phyloP scores from a whole-genome alignment of 2,888 invertebrate species.

The Megamerina dolium region DNA sequence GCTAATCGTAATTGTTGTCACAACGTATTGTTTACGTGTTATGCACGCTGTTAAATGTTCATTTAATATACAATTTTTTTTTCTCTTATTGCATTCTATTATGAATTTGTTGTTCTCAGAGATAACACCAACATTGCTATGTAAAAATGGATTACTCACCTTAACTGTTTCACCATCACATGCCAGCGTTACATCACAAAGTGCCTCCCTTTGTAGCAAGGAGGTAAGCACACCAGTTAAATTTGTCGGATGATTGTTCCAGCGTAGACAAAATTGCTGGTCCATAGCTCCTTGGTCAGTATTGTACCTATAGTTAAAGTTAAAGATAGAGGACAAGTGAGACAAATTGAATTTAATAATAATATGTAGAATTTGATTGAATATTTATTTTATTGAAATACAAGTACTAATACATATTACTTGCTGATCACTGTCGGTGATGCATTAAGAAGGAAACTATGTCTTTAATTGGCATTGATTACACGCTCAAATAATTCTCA shows the following conservation, averaged over 20 bases:
- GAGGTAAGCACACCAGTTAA: slow-evolving; percentile 85
- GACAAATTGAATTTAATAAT: slow-evolving; percentile 13
- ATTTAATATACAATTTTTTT: no score
- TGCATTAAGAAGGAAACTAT: no score
- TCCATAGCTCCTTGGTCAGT: slow-evolving; percentile 57
- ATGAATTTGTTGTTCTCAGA: no score
- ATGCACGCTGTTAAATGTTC: no score
- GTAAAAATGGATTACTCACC: slow-evolving; percentile 51
- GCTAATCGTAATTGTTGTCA: no score
- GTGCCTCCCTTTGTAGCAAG: slow-evolving; percentile 78
- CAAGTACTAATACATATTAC: not conserved
- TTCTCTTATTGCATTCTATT: no score
- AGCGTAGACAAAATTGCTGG: slow-evolving; percentile 84
- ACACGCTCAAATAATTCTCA: no score
- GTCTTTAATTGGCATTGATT: no score
- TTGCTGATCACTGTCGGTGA: no score
- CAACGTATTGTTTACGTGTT: no score
- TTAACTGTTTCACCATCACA: slow-evolving; percentile 86
- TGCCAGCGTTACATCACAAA: slow-evolving; percentile 89
- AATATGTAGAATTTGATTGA: slow-evolving; percentile 7
- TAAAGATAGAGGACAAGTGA: no score
- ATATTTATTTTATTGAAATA: not conserved
- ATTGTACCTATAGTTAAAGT: slow-evolving; percentile 41
- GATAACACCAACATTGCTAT: no score
- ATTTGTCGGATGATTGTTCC: slow-evolving; percentile 91